Base-by-base conservation (phyloP, 2,113 vertebrate species). In the Pedetes capensis region DNA sequence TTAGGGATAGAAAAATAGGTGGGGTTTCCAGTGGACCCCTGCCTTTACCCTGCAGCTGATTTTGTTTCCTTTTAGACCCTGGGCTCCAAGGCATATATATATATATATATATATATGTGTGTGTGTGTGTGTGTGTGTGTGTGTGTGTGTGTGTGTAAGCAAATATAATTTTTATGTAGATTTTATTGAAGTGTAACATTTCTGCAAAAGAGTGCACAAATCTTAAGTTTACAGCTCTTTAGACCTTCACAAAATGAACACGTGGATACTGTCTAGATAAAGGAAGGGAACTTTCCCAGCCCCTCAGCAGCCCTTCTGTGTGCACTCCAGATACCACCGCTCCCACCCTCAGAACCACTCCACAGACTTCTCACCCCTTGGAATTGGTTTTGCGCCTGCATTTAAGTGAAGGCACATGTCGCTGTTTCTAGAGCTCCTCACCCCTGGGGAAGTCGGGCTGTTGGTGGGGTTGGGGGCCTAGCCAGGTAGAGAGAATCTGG, bases 121-220 rank as follows among this genome's bases (percentile, higher is more conserved):
- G 16, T 71, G 3, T 39, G 17, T 69, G 22, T 83, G 18, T 25
- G 27, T 71, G 34, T 59, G 47, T 59, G 16, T 71, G 3, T 39
- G 34, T 59, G 47, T 59, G 16, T 71, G 3, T 39, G 17, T 69
- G 22, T 83, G 18, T 25, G 27, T 71, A 8, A 11, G 37, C 2
- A 9, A 5, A 59, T 20, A 53, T 59, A 68, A 87, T 72, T 93
- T 96, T 90, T 95, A 82, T 51, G 47, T 57, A 74, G 51, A 34
- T 93, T 88, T 94, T 78, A 81, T 80, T 87, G 57, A 93, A 80
- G 87, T 93, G n/a, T 61, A 94, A 72, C 49, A 57, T 85, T 85
- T 71, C 84, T 88, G 68, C 51, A 69, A 44, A 93, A 78, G 61
- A 87, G 44, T 25, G 61, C 59, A 44, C 59, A 47, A 20, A 55